Evolutionary conservation across 2,797 vertebrate species (phyloP).

Genomic region (Astyanax mexicanus): DNA sequence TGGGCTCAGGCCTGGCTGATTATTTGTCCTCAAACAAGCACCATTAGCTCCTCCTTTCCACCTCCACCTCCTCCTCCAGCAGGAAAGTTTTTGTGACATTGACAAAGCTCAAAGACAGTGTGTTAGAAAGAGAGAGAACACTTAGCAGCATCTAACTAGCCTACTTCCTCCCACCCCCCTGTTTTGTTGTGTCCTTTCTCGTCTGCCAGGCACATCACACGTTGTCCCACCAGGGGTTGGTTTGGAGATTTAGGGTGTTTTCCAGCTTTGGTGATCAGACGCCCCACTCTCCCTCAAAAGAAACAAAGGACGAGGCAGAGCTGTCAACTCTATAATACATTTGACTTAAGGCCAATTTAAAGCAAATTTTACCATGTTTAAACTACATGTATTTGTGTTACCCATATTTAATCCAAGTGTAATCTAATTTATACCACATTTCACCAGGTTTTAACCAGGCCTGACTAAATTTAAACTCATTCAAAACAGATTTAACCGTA

Average conservation of each 20-base stretch:
- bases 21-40: constrained; percentile 48
- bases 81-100: constrained; percentile 34
- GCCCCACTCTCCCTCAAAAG: constrained; percentile 9
- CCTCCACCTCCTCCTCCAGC: neutral
- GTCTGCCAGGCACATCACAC: constrained; percentile 1
- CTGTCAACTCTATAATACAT: neutral
- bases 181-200: constrained; percentile 25
- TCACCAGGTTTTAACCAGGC: too few relatives aligned
- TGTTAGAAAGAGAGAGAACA: constrained; percentile 14
- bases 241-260: constrained; percentile 25
- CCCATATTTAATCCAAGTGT: too few relatives aligned
- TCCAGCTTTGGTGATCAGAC: constrained; percentile 49
- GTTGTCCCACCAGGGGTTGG: constrained; percentile 21
- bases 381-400: too few relatives aligned
- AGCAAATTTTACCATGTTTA: too few relatives aligned
- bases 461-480: too few relatives aligned
- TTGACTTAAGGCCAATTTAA: too few relatives aligned
- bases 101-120: constrained; percentile 29
- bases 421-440: too few relatives aligned
- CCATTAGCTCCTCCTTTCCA: neutral
- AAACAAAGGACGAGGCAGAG: neutral
- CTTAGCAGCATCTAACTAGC: constrained; percentile 14
- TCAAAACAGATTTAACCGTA: too few relatives aligned
- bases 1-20: constrained; percentile 26
- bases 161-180: neutral